Percentiles rank a stretch among this genome's conserved stretches.
These are phyloP conservation scores for Heterochromis multidens DNA, from an alignment of 2,113 vertebrate genomes.

Conservation along the genomic window DNA sequence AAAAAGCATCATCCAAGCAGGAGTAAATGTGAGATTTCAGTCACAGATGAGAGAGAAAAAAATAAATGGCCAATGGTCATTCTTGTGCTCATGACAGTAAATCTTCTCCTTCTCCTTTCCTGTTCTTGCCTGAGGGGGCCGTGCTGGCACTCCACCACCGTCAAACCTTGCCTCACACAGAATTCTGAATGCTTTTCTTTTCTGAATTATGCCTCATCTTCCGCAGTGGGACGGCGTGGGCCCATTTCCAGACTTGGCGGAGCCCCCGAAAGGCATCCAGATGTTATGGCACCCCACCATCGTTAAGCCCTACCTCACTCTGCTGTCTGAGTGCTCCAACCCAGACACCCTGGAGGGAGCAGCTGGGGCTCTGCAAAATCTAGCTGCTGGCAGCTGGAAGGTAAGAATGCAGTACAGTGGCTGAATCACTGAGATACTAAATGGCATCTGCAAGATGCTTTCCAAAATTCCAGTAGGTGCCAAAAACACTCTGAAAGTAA, in stretches of 20 bases:
- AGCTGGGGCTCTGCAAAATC: slow-evolving; percentile 96
- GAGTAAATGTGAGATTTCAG: slow-evolving; percentile 33
- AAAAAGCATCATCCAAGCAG: background rate
- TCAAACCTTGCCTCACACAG: slow-evolving; percentile 19
- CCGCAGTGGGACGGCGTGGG: slow-evolving; percentile 97
- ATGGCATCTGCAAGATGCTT: slow-evolving; percentile 1
- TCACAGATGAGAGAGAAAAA: slow-evolving; percentile 6
- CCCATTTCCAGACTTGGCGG: slow-evolving; percentile 92
- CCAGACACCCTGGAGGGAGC: slow-evolving; percentile 98
- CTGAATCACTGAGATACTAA: slow-evolving; percentile 4
- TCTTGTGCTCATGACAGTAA: slow-evolving; percentile 31
- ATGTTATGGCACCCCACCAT: slow-evolving; percentile 99
- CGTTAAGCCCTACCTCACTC: slow-evolving; percentile 99
- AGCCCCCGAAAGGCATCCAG: slow-evolving; percentile 98
- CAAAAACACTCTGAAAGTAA: background rate
- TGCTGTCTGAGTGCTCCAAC: slow-evolving; percentile 99
- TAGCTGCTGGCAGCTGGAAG: slow-evolving; percentile 99
- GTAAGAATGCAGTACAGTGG: slow-evolving; percentile 71
- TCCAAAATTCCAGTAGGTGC: background rate
- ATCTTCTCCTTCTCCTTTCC: background rate
- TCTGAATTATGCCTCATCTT: slow-evolving; percentile 42
- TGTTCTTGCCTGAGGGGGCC: slow-evolving; percentile 8
- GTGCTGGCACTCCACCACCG: background rate
- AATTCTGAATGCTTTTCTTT: slow-evolving; percentile 14
- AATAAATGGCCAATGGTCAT: slow-evolving; percentile 21